Evolutionary conservation across 2,797 vertebrate genomes (phyloP).

Genomic region (Phrynocephalus forsythii): DNA sequence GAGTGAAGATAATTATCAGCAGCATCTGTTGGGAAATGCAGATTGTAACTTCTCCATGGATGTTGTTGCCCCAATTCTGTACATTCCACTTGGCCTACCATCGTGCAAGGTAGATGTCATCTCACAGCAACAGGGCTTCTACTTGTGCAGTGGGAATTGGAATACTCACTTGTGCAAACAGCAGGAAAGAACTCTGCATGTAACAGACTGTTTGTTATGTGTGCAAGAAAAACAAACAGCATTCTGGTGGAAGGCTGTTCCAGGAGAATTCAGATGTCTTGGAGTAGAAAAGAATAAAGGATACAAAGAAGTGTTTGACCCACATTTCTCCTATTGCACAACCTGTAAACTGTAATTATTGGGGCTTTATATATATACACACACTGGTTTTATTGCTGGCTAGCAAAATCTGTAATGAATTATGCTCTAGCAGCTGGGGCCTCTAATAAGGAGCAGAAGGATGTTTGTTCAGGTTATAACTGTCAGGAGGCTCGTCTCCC

Average conservation of each 20-base stretch:
- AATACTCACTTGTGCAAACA: too few species aligned
- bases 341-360: background rate
- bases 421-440: conserved; percentile 8
- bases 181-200: too few species aligned
- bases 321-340: background rate
- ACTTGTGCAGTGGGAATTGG: too few species aligned
- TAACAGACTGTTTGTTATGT: too few species aligned
- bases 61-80: too few species aligned
- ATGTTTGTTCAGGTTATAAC: conserved; percentile 29
- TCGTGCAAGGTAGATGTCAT: too few species aligned
- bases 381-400: conserved; percentile 18
- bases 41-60: too few species aligned
- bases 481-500: conserved; percentile 13
- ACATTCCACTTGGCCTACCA: too few species aligned
- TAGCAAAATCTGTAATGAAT: conserved; percentile 38
- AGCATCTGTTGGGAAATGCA: too few species aligned
- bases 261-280: background rate
- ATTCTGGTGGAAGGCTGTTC: background rate
- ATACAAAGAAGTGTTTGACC: background rate
- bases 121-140: too few species aligned
- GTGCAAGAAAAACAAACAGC: too few species aligned
- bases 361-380: background rate
- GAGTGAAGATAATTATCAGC: too few species aligned
- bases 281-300: background rate
- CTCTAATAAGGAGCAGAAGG: conserved; percentile 34